These are phyloP conservation scores for Leptoteleia sp. DNA, from an alignment of 1,140 invertebrate genomes.

Conservation along the genomic window DNA sequence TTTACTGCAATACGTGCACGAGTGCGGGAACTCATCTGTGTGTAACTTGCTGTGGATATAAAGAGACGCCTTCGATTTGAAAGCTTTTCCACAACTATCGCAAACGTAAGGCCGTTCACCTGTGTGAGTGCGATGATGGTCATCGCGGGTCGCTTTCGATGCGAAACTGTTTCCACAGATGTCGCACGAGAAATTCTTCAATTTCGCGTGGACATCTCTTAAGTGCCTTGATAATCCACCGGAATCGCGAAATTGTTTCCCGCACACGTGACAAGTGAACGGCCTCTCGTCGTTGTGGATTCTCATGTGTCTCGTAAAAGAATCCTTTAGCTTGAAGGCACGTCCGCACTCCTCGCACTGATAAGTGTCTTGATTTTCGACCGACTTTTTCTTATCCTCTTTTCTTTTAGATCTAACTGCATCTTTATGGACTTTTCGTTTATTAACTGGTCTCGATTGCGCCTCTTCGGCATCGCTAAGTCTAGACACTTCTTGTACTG, in stretches of 20 bases:
- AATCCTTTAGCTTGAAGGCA: slow-evolving; percentile 78
- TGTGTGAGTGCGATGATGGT: slow-evolving; percentile 85
- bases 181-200: slow-evolving; percentile 78
- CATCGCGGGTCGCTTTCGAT: slow-evolving; percentile 82
- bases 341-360: slow-evolving; percentile 80
- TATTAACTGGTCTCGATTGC: too few relatives aligned
- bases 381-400: not conserved
- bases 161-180: slow-evolving; percentile 77
- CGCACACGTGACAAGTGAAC: slow-evolving; percentile 73
- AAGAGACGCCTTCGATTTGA: slow-evolving; percentile 80
- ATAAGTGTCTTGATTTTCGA: slow-evolving; percentile 44
- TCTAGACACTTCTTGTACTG: too few relatives aligned
- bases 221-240: slow-evolving; percentile 74
- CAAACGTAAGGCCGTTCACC: slow-evolving; percentile 85
- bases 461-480: too few relatives aligned
- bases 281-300: slow-evolving; percentile 78
- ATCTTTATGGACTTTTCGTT: too few relatives aligned
- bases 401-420: too few relatives aligned
- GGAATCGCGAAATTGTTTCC: slow-evolving; percentile 75
- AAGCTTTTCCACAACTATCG: slow-evolving; percentile 83
- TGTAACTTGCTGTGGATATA: slow-evolving; percentile 82
- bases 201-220: slow-evolving; percentile 70
- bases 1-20: slow-evolving; percentile 79
- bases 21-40: slow-evolving; percentile 80
- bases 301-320: slow-evolving; percentile 83